Percentiles rank a stretch among this genome's conserved stretches.
These are phyloP conservation scores for Graphium colonna DNA, from an alignment of 2,888 invertebrate species.

Conservation along the genomic window DNA sequence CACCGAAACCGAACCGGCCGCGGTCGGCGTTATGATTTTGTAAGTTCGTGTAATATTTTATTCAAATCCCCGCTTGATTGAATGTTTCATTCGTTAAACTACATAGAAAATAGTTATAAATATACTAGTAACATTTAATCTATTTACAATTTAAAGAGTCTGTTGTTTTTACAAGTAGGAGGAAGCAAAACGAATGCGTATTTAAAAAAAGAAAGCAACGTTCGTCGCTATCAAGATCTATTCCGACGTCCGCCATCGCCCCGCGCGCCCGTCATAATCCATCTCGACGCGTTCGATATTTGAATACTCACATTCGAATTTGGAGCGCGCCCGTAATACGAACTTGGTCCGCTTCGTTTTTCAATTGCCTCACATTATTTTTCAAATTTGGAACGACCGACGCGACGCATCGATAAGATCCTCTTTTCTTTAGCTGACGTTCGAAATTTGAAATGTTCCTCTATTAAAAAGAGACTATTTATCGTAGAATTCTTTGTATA, in stretches of 20 bases:
- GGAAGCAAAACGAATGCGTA: conserved; percentile 16
- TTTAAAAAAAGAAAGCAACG: conserved; percentile 38
- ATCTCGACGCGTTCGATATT: conserved; percentile 70
- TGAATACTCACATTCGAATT: conserved; percentile 70
- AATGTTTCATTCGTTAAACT: conserved; percentile 58
- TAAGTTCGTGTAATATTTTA: conserved; percentile 75
- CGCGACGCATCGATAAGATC: no score
- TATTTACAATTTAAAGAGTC: conserved; percentile 48
- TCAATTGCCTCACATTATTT: conserved; percentile 76
- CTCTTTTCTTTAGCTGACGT: conserved; percentile 16
- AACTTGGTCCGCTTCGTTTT: conserved; percentile 75
- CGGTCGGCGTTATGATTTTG: conserved; percentile 71
- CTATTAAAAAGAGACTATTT: not conserved
- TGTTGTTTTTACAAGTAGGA: not conserved
- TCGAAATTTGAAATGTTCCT: conserved; percentile 15
- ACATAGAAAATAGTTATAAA: conserved; percentile 31
- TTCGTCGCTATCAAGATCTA: conserved; percentile 53
- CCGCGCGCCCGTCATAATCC: conserved; percentile 62
- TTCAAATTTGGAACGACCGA: conserved; percentile 74
- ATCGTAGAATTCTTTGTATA: conserved; percentile 6
- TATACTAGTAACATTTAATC: conserved; percentile 20
- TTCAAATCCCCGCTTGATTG: conserved; percentile 74
- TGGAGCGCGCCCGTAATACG: conserved; percentile 73
- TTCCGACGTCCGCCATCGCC: conserved; percentile 51
- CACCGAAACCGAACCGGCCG: conserved; percentile 63